Base-by-base conservation (phyloP, 2,888 invertebrate genomes). In the Rambutsinella grinnellia region DNA sequence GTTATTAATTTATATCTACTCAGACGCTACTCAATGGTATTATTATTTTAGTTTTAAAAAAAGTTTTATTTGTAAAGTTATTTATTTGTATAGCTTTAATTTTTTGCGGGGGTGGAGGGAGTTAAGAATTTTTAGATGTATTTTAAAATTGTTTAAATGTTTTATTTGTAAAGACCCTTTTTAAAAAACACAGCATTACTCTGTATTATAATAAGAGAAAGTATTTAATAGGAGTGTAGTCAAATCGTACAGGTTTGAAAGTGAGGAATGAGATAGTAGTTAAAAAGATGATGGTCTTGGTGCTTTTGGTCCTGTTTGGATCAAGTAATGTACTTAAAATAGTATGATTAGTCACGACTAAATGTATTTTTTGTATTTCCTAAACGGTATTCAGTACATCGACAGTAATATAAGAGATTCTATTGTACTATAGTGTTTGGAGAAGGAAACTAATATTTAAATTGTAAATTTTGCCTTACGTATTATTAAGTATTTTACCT, bases 11-110 rank as follows among this genome's bases (percentile, higher is more conserved):
- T 68, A 23, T 49, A 23, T 66, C 70, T 77, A 77, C 71, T 77
- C 76, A 67, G 70, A 77, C 56, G 63, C 75, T 71, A 71, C 71
- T 67, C 60, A 77, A 72, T 71, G 71, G 77, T 77, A 72, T 71
- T 77, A 71, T 53, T 44, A 44, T 44, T 44, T 44, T 5, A 49
- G 49, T 17, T 49, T 44, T 19, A 19, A 49, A 13, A 17, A 49
- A 49, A 5, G n/a, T 49, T 49, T 49, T 19, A 13, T 17, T 8
- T 49, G 49, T 49, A 49, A n/a, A n/a, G n/a, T n/a, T n/a, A 17
- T 49, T 49, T 13, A 19, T 49, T 5, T 49, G n/a, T 8, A 49
- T 49, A 5, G 36, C 36, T 36, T 36, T 36, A 36, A 36, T 8
- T 36, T 5, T 36, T 8, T 36, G 36, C 36, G 6, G 13, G 5